phyloP scores from a whole-genome alignment of 2,113 vertebrate species.

The Hippocampus barbouri region DNA sequence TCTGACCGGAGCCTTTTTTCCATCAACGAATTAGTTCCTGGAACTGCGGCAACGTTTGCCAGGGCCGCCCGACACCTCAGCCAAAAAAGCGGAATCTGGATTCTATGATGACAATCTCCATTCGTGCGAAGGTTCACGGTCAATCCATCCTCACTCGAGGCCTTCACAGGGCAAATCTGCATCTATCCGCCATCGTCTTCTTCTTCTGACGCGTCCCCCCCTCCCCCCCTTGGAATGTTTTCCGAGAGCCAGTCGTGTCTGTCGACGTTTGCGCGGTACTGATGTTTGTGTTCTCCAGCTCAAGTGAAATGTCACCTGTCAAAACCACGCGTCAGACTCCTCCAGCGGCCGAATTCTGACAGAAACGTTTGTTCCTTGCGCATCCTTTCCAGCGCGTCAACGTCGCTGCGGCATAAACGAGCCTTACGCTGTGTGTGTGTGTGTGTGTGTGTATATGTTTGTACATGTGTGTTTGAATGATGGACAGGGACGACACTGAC shows the following conservation, averaged over 20 bases:
- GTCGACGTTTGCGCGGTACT: not conserved
- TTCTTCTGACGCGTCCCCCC: not conserved
- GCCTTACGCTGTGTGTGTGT: not conserved
- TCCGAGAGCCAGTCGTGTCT: not conserved
- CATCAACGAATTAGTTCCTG: not conserved
- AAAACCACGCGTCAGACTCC: not conserved
- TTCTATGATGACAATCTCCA: not conserved
- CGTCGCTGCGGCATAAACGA: not conserved
- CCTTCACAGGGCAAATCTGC: not conserved
- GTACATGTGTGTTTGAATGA: not conserved
- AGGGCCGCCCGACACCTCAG: not conserved
- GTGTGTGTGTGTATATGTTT: not conserved
- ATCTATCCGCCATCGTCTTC: not conserved
- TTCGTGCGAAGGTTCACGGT: not conserved
- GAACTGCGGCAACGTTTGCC: not conserved
- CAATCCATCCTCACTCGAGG: not conserved
- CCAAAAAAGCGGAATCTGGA: not conserved
- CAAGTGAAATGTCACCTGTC: slow-evolving; percentile 4
- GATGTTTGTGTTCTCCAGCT: not conserved
- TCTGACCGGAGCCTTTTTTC: not conserved
- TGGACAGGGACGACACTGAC: not conserved
- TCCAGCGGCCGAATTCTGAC: not conserved
- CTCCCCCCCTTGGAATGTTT: too few relatives aligned
- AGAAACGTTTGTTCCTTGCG: not conserved
- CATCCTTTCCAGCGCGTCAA: not conserved